Evolutionary conservation across 2,888 invertebrate species (phyloP), one percentile per base, ranked within the genome.

Genomic region (Brachypterus glaber): DNA sequence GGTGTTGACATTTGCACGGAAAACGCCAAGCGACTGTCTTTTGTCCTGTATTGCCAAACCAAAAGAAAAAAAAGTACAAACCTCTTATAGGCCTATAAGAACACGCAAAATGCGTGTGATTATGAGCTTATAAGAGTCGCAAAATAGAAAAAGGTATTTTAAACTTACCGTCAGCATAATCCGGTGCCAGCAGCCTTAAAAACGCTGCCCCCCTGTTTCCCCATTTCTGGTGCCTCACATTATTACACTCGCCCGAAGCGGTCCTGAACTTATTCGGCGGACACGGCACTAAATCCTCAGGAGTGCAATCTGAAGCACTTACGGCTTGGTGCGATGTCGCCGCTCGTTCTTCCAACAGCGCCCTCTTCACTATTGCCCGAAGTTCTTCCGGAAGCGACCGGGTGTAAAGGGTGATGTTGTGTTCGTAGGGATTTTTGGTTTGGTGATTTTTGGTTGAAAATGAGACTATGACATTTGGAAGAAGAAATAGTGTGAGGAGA

Each of bases 181-280:
- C 75, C 0, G 86, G 74, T 2, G 78, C 73, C 45, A 88, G 58
- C 12, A 85, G 66, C 46, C 88, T 72, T 24, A 85, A 65, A 61
- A 87, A 85, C 3, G 83, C 75, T 35, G 84, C 83, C 5, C 85
- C 83, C 21, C 87, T 71, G 36, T 81, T 74, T 1, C 90, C 91
- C 86, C 89, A 88, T 16, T 78, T 77, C 2, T 87, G 75, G 60
- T 87, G 84, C 26, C 86, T 71, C 2, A 91, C 81, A 59, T 92
- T 92, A 66, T 92, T 92, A 67, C 92, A 92, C 55, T 82, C 80
- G 0, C 88, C 90, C 30, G 82, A 82, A 1, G 82, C 76, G 41
- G 81, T 78, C 35, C 91, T 73, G 66, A 81, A 90, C 63, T 85
- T 87, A 68, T 80, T 83, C 2, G 86, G 86, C 7, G 85, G 85